Evolutionary conservation across 2,797 vertebrate species (phyloP), one percentile per base, ranked within the genome.

Genomic region (Brachyalestes nurse): DNA sequence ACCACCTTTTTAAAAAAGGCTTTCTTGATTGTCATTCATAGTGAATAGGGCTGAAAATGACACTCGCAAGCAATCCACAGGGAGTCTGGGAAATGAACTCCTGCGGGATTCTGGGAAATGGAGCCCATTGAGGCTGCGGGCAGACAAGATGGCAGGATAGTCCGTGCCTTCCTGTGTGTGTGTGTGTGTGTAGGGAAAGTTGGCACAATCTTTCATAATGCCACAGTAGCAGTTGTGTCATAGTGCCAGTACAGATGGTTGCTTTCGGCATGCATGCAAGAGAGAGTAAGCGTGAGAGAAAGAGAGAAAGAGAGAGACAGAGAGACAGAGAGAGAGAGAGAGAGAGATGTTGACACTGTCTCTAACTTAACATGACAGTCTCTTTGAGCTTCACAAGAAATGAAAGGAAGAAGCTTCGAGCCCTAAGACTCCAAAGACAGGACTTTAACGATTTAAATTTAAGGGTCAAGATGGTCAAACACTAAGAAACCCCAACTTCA

Each of bases 131-230:
- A 66, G 66, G 57, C 49, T 45, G 13, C 14, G 65, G 65, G 64
- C 34, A 55, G 45, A 60, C 65, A 25, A 57, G 75, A 28, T 76
- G 38, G 1, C 51, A 77, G 86, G 87, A 90, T 87, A 89, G 57
- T 70, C 45, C 60, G 57, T 23, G 21, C 40, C 19, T 9, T 19
- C 49, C 47, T 58, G 75, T 62, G 66, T 58, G 72, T 79, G 65
- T 74, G 12, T 71, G 45, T 66, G 23, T 83, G 67, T 80, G 62
- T 25, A 61, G 16, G 45, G 57, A 40, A 65, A 57, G 42, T 60
- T 75, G 75, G 65, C 79, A 79, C 65, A 40, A 73, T 75, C 38
- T 74, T 61, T 75, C 58, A 42, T 78, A 53, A 51, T 72, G 21
- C 77, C 49, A 66, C 72, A 75, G 66, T 70, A 67, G 64, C 49